A percentile compares a stretch with the other conserved stretches of the same genome.
phyloP scores from a whole-genome alignment of 2,888 invertebrate genomes.

The Aphodius sticticus region DNA sequence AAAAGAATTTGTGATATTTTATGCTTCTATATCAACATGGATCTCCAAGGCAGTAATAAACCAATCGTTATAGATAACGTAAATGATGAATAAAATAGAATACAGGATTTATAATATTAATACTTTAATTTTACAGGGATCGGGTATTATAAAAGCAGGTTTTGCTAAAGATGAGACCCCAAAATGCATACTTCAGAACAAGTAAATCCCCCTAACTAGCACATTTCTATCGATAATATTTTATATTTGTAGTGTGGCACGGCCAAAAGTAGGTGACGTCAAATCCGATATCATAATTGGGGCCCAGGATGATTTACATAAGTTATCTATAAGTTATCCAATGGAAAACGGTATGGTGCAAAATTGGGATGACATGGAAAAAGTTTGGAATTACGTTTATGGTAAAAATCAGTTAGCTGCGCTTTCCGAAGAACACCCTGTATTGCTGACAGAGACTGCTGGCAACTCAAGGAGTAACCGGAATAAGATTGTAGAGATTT shows the following conservation, averaged over 20 bases:
- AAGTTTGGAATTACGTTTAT: constrained; percentile 34
- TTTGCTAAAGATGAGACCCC: constrained; percentile 30
- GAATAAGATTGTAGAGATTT: constrained; percentile 30
- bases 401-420: constrained; percentile 28
- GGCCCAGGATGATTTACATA: constrained; percentile 27
- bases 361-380: constrained; percentile 38
- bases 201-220: constrained; percentile 17
- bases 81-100: background rate
- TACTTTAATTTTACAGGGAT: constrained; percentile 30
- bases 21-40: background rate
- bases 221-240: background rate
- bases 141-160: constrained; percentile 36
- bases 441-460: constrained; percentile 33
- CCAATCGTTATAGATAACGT: constrained; percentile 33
- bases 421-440: constrained; percentile 35
- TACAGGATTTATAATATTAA: background rate
- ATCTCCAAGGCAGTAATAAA: background rate
- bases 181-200: constrained; percentile 30
- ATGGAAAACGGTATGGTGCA: constrained; percentile 32
- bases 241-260: constrained; percentile 24
- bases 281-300: constrained; percentile 27
- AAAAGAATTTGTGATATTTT: no score
- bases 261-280: constrained; percentile 24
- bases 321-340: constrained; percentile 32
- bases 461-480: constrained; percentile 31